Evolutionary conservation across 2,797 vertebrate genomes (phyloP).

Genomic region (Alcedo atthis): DNA sequence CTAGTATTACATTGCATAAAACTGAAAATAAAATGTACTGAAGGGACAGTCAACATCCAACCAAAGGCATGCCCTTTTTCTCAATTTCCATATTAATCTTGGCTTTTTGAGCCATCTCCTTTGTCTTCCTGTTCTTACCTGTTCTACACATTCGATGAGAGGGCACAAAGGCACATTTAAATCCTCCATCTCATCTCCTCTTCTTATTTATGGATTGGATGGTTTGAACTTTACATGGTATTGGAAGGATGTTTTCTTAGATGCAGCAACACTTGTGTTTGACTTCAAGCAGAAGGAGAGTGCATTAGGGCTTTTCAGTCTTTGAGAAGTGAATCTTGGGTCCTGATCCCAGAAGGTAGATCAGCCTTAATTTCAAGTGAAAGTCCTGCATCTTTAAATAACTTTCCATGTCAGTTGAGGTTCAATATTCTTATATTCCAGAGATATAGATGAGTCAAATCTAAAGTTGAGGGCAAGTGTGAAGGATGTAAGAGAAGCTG

Average conservation of each 20-base stretch:
- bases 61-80: not conserved
- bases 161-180: not conserved
- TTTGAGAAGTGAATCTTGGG: constrained; percentile 6
- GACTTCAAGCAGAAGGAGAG: constrained; percentile 16
- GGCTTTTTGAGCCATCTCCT: not conserved
- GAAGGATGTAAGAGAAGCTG: constrained; percentile 32
- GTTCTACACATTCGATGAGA: not conserved
- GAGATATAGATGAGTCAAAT: not conserved
- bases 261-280: constrained; percentile 33
- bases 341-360: constrained; percentile 55
- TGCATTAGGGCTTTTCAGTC: not conserved
- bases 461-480: constrained; percentile 30
- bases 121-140: not conserved
- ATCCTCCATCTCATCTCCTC: not conserved
- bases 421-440: constrained; percentile 44
- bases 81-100: constrained; percentile 1
- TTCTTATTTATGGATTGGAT: not conserved
- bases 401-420: constrained; percentile 41
- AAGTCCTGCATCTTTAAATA: constrained; percentile 45
- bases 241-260: constrained; percentile 22
- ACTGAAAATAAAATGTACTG: constrained; percentile 20
- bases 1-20: not conserved
- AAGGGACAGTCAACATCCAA: not conserved
- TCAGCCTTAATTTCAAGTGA: constrained; percentile 65
- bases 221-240: not conserved